These are phyloP conservation scores for Sesia apiformis DNA, from an alignment of 2,888 invertebrate species.

Conservation along the genomic window DNA sequence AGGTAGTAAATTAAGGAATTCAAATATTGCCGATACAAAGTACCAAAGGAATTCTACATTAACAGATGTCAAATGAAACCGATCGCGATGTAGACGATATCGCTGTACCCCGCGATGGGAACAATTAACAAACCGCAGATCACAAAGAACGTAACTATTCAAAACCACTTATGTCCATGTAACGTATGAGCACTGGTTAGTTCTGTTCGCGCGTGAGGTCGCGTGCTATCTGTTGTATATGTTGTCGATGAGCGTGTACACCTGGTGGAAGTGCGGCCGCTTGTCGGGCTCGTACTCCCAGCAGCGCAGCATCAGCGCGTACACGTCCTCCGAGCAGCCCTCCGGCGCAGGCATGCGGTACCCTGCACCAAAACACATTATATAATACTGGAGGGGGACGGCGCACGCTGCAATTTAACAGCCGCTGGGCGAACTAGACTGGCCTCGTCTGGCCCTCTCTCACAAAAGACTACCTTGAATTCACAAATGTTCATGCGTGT, in stretches of 20 bases:
- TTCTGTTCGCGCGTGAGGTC: neutral
- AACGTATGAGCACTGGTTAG: neutral
- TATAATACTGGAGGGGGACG: neutral
- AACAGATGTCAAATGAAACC: no score
- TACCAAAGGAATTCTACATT: no score
- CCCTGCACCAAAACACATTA: constrained; percentile 70
- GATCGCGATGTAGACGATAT: no score
- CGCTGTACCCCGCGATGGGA: neutral
- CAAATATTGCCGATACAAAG: no score
- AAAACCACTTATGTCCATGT: no score
- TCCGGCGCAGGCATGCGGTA: constrained; percentile 95
- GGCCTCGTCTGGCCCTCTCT: no score
- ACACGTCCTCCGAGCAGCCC: constrained; percentile 90
- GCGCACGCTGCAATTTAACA: no score
- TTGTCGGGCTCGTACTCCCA: constrained; percentile 96
- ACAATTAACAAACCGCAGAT: neutral
- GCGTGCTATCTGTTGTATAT: constrained; percentile 59
- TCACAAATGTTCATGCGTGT: no score
- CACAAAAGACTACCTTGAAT: no score
- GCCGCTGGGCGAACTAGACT: no score
- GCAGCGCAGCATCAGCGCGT: constrained; percentile 91
- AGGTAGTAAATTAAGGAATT: no score
- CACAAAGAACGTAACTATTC: no score
- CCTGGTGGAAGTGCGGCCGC: constrained; percentile 93
- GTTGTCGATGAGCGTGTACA: constrained; percentile 85